Base-by-base conservation (phyloP, 2,888 invertebrate genomes). In the Congeria kusceri region DNA sequence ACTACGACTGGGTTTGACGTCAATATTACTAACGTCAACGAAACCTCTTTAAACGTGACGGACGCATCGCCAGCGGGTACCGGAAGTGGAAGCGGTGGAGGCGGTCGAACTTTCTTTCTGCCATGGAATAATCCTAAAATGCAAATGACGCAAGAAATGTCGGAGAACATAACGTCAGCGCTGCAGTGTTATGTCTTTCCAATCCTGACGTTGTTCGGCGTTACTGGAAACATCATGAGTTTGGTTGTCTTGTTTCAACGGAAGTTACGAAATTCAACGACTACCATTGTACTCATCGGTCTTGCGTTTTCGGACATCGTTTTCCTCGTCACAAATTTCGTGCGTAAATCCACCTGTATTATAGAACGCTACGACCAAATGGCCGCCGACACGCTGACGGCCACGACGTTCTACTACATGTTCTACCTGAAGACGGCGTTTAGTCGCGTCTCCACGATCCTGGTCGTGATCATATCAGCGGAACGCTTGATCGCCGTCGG, bases 111-210 rank as follows among this genome's bases (percentile, higher is more conserved):
- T 5, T 46, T 47, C 7, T 67, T 63, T 27, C 47, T 82, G 18
- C 84, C 84, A 1, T 84, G 86, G 84, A 66, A 77, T 46, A 86
- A 84, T 47, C 83, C 86, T 18, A 44, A 72, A 20, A 86, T 83
- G n/a, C 56, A 84, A 29, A 77, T 86, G 57, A 64, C 77, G 2
- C 66, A 83, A 39, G 65, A 78, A 13, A 65, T 56, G 1, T 70
- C 78, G 1, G 82, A 82, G 20, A 72, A 80, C 18, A 66, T 84
- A n/a, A 56, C 70, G 11, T 80, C 74, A 65, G 59, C 70, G 9
- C 57, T 84, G 18, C 73, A 86, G 44, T 86, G 86, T 67, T 58
- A 81, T 47, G 25, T 84, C 3, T 84, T 83, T 44, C 86, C 86
- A 1, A 71, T 84, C 28, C 25, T 86, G 3, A 84, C 86, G 1